phyloP scores from a whole-genome alignment of 2,797 vertebrate species.

The Cossypha niveicapilla region DNA sequence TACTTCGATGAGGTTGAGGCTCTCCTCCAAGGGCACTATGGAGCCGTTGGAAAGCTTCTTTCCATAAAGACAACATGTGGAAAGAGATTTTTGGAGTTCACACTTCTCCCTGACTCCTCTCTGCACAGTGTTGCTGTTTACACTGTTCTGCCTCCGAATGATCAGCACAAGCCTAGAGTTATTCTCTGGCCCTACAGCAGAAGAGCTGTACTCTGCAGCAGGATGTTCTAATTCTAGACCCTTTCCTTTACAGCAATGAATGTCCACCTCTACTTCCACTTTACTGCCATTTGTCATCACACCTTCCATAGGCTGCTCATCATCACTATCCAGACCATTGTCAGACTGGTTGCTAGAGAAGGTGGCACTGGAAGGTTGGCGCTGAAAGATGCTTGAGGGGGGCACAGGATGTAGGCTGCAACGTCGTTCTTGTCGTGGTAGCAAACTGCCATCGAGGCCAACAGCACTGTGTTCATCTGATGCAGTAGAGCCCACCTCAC shows the following conservation, averaged over 20 bases:
- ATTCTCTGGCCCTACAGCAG: constrained; percentile 63
- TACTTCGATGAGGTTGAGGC: constrained; percentile 94
- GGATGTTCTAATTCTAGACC: constrained; percentile 74
- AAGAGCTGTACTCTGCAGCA: constrained; percentile 62
- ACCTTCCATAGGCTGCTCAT: constrained; percentile 89
- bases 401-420: constrained; percentile 89
- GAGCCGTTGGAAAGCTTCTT: constrained; percentile 96
- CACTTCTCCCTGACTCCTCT: constrained; percentile 82
- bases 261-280: constrained; percentile 95
- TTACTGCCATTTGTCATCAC: constrained; percentile 93
- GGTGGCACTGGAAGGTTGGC: constrained; percentile 88
- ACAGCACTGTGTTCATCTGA: constrained; percentile 87
- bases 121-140: constrained; percentile 83
- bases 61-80: constrained; percentile 88
- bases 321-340: constrained; percentile 94
- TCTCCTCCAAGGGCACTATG: constrained; percentile 90
- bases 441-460: constrained; percentile 64
- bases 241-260: constrained; percentile 92
- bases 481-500: constrained; percentile 92
- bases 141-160: constrained; percentile 85
- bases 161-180: constrained; percentile 66
- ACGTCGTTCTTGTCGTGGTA: constrained; percentile 83
- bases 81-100: constrained; percentile 90
- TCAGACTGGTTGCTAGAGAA: constrained; percentile 96
- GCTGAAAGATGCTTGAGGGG: constrained; percentile 83